Evolutionary conservation across 2,113 vertebrate species (phyloP).

Genomic region (Egretta garzetta): DNA sequence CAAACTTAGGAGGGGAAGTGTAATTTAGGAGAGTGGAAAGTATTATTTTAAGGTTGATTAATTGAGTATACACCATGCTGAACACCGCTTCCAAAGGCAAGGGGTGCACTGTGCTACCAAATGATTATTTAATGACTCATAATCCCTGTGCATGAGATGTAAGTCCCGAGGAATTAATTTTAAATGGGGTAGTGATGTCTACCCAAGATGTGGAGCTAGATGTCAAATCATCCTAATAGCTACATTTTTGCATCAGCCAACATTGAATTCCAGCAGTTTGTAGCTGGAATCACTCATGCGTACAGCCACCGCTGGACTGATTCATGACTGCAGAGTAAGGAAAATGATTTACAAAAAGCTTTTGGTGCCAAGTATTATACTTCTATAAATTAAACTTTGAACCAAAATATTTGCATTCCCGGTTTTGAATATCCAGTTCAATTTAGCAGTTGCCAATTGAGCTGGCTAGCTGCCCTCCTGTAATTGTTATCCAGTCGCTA

Average conservation of each 20-base stretch:
- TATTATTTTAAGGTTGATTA: constrained; percentile 47
- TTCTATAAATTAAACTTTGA: constrained; percentile 34
- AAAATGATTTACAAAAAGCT: neutral
- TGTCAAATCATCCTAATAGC: neutral
- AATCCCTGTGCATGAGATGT: constrained; percentile 30
- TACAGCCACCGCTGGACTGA: neutral
- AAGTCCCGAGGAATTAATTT: constrained; percentile 39
- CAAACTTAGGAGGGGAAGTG: neutral
- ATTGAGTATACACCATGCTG: neutral
- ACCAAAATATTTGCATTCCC: constrained; percentile 36
- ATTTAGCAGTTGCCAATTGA: neutral
- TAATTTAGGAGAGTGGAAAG: neutral
- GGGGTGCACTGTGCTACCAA: neutral
- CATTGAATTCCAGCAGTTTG: neutral
- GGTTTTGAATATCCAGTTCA: neutral
- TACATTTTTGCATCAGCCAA: constrained; percentile 18
- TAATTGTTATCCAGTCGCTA: neutral
- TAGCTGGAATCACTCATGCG: neutral
- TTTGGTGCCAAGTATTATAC: constrained; percentile 12
- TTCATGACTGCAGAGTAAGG: neutral
- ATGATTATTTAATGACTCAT: constrained; percentile 54
- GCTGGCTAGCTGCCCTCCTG: neutral
- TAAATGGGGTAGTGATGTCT: constrained; percentile 21
- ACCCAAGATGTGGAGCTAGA: constrained; percentile 6
- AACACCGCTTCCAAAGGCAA: constrained; percentile 18